Evolutionary conservation across 2,797 vertebrate genomes (phyloP).

Genomic region (Rhabdophis nuchalis): DNA sequence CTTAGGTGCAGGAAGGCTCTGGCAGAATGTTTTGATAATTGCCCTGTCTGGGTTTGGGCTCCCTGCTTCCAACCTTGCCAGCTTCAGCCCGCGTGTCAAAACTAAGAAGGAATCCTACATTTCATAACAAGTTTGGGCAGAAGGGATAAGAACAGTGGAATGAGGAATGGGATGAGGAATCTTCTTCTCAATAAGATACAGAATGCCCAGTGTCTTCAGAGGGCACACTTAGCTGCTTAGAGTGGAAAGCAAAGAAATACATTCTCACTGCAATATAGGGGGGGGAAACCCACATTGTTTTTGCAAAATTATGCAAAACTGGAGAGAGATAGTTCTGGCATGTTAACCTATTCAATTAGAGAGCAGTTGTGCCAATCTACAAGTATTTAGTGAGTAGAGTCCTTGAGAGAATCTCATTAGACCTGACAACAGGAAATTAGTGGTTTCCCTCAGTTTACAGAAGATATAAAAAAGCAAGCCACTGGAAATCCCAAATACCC

Average conservation of each 20-base stretch:
- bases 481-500: not conserved
- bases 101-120: not conserved
- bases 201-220: not conserved
- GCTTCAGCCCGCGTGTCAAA: not conserved
- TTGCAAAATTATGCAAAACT: not conserved
- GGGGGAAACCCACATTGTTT: fast-evolving
- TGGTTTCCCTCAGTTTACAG: not conserved
- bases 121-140: not conserved
- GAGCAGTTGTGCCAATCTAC: fast-evolving
- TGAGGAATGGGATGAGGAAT: not conserved
- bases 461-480: not conserved
- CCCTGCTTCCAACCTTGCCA: not conserved
- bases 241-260: not conserved
- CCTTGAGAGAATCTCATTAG: no score
- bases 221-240: not conserved
- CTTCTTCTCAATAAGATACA: not conserved
- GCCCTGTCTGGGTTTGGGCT: not conserved
- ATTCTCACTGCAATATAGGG: not conserved
- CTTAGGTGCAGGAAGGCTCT: not conserved
- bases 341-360: fast-evolving
- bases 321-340: not conserved
- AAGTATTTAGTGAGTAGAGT: not conserved
- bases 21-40: not conserved
- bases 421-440: not conserved
- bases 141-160: not conserved